These are phyloP conservation scores for Ovis aries DNA, from an alignment of 2,113 vertebrate genomes.

Conservation along the genomic window ARS-UI_Ramb_v3.0 NC_056070.1:33268501-33269000, in stretches of 20 bases:
- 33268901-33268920: not conserved
- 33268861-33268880: not conserved
- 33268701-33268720: not conserved
- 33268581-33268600: not conserved
- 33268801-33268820: not conserved
- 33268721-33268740: not conserved
- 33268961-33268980: not conserved
- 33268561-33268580: not conserved
- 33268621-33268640: not conserved
- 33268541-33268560: not conserved
- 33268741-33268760: not conserved
- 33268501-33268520: not conserved
- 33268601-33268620: not conserved
- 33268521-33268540: not conserved
- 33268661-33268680: not conserved
- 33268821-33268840: not conserved
- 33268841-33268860: not conserved
- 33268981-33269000: not conserved
- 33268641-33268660: not conserved
- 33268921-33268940: not conserved
- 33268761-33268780: not conserved
- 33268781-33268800: not conserved
- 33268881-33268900: not conserved
- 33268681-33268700: not conserved
- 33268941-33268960: not conserved